phyloP scores from a whole-genome alignment of 1,140 invertebrate species.

The Tyrophagus putrescentiae region DNA sequence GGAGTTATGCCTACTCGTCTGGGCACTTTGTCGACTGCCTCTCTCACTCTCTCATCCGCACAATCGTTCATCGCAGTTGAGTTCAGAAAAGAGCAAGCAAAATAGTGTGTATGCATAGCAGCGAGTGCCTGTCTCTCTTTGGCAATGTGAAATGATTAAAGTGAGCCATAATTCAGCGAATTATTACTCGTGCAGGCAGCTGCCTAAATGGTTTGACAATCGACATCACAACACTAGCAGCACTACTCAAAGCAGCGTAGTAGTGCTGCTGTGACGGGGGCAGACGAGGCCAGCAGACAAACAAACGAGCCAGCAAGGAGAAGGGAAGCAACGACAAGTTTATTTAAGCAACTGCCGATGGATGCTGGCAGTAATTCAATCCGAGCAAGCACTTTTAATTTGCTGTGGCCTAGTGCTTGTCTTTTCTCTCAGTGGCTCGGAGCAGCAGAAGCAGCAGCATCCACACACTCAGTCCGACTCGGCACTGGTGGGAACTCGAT shows the following conservation, averaged over 20 bases:
- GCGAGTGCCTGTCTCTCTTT: background rate
- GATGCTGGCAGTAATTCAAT: conserved; percentile 7
- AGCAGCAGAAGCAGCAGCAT: too few species aligned
- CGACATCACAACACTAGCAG: conserved; percentile 1
- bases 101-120: background rate
- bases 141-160: conserved; percentile 2
- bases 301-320: background rate
- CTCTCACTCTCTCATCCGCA: too few species aligned
- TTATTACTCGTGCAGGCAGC: conserved; percentile 10
- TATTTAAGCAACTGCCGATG: conserved; percentile 3
- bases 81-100: too few species aligned
- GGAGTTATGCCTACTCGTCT: conserved; percentile 7
- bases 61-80: background rate
- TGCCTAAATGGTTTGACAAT: conserved; percentile 16
- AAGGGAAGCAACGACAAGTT: conserved; percentile 14
- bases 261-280: too few species aligned
- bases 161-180: conserved; percentile 4
- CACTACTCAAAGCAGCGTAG: background rate
- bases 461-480: too few species aligned
- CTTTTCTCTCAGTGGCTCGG: too few species aligned
- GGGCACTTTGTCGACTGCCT: too few species aligned
- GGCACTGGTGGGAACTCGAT: conserved; percentile 7
- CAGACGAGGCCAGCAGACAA: too few species aligned
- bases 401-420: background rate
- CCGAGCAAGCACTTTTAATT: conserved; percentile 6